Conservation (phyloP, 1,140 invertebrate genomes). For the Metaphire vulgaris region DNA sequence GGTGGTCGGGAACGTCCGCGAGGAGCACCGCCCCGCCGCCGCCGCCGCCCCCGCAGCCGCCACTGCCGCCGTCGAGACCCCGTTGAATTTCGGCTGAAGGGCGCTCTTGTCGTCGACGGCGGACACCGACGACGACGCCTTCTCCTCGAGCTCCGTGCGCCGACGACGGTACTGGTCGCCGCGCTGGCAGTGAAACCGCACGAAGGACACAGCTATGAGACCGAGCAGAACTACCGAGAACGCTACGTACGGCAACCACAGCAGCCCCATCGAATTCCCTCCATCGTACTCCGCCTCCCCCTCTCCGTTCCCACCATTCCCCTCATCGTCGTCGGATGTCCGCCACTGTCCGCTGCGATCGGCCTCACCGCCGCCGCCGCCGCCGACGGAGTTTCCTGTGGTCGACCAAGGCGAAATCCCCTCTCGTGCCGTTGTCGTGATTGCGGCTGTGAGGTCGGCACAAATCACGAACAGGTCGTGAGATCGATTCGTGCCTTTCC, state of each 20-base stretch:
- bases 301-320: too few relatives aligned
- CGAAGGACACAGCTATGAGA: slow-evolving; percentile 27
- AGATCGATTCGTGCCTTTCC: too few relatives aligned
- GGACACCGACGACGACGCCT: not conserved
- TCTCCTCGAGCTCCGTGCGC: slow-evolving; percentile 20
- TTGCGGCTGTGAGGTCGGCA: too few relatives aligned
- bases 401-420: too few relatives aligned
- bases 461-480: too few relatives aligned
- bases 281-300: too few relatives aligned
- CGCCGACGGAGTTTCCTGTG: too few relatives aligned
- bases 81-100: not conserved
- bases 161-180: slow-evolving; percentile 30
- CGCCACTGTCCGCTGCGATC: too few relatives aligned
- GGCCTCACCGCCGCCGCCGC: too few relatives aligned
- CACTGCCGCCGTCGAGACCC: too few relatives aligned
- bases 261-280: not conserved
- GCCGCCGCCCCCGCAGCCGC: not conserved
- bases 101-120: not conserved
- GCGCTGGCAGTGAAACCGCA: slow-evolving; percentile 25
- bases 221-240: slow-evolving; percentile 20
- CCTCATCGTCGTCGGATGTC: too few relatives aligned
- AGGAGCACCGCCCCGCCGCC: not conserved
- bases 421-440: too few relatives aligned
- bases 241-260: slow-evolving; percentile 30
- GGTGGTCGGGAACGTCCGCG: slow-evolving; percentile 17